Evolutionary conservation across 92 coral and sea anemone genomes (phyloP).

Genomic region (Scolanthus callimorphus): DNA sequence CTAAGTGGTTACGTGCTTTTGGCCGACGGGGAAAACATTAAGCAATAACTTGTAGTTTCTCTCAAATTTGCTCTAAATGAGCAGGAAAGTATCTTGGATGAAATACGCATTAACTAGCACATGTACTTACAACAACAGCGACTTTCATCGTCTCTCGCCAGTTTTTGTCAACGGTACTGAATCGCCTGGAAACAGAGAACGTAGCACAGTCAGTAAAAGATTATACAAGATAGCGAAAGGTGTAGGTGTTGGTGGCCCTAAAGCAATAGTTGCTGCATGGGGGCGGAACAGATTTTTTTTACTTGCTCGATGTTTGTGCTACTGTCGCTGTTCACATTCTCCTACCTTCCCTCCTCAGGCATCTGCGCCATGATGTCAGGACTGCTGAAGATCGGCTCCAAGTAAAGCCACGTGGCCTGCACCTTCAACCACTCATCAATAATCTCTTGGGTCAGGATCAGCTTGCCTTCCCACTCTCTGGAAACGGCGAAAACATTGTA

Average conservation of each 20-base stretch:
- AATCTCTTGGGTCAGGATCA: slow-evolving; percentile 91
- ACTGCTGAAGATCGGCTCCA: slow-evolving; percentile 97
- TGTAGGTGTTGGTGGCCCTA: too few relatives aligned
- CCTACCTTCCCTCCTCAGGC: slow-evolving; percentile 99
- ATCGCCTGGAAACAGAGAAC: slow-evolving; percentile 63
- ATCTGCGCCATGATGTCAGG: slow-evolving; percentile 99
- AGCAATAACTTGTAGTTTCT: not conserved
- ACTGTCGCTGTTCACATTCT: not conserved
- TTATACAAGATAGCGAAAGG: too few relatives aligned
- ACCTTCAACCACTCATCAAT: slow-evolving; percentile 98
- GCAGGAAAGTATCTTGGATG: too few relatives aligned
- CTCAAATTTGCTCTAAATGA: too few relatives aligned
- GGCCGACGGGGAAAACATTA: not conserved
- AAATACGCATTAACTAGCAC: not conserved
- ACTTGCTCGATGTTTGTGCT: too few relatives aligned
- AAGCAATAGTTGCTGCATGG: too few relatives aligned
- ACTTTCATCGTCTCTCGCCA: slow-evolving; percentile 99
- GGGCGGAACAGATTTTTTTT: too few relatives aligned
- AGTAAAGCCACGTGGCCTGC: slow-evolving; percentile 97
- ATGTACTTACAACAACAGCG: slow-evolving; percentile 75
- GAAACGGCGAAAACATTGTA: too few relatives aligned
- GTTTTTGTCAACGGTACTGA: slow-evolving; percentile 95
- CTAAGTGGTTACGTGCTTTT: too few relatives aligned
- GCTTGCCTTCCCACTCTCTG: slow-evolving; percentile 98
- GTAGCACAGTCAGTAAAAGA: too few relatives aligned